Base-by-base conservation (phyloP, 1,140 invertebrate genomes). In the Cyclina sinensis region DNA sequence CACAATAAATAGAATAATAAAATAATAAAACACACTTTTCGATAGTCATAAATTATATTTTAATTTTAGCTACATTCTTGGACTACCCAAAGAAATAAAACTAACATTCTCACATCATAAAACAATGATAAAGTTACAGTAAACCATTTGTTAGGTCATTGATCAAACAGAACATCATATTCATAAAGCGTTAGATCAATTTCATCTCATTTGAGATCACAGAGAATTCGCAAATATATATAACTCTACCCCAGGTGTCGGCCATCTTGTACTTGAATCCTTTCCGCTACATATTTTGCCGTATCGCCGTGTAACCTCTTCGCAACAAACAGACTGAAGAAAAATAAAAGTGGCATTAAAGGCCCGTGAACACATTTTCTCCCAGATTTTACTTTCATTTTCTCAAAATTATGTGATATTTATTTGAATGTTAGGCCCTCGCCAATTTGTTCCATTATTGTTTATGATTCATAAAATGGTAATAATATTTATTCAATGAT, bases 371-470 rank as follows among this genome's bases (percentile, higher is more conserved):
- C 51, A 81, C 59, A 81, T 73, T 70, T 73, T 84, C 82, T 54
- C 27, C 62, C 68, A 24, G 46, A 16, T 84, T 74, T 73, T 35
- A 54, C 82, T 73, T 84, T 70, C 82, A 73, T 84, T 70, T 73
- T 68, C 27, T 54, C 39, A 48, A 54, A 46, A 73, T 73, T 70
- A 73, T 84, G 82, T 84, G 82, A 84, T 70, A 73, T 84, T 84
- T 84, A 84, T 84, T 73, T 54, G 82, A 73, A 84, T 48, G 59
- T 65, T 84, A 84, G 62, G 37, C n/a, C 68, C 46, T 48, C 48
- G 68, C 24, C 82, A 84, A 84, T 84, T 84, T 84, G 82, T 84
- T 84, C 46, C 82, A 84, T 73, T 74, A 84, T 84, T 54, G 65
- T 84, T 84, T 73, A 84, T 74, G 82, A 37, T 68, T 48, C 65